phyloP scores from a whole-genome alignment of 2,797 vertebrate genomes.

The Falco concolor region DNA sequence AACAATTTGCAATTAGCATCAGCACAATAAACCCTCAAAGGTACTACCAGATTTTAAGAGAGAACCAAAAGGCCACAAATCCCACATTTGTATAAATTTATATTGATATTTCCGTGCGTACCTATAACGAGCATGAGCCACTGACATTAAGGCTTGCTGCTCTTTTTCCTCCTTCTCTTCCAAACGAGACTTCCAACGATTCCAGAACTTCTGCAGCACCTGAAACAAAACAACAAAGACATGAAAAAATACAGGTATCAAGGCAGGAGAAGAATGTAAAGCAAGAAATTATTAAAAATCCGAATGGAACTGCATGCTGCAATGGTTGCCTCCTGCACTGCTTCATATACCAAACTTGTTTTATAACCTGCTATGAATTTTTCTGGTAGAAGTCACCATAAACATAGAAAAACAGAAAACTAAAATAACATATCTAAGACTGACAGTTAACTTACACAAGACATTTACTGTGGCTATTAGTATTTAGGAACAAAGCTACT shows the following conservation, averaged over 20 bases:
- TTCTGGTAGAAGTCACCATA: not conserved
- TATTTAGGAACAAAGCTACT: not conserved
- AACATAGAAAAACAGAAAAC: not conserved
- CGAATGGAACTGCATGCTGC: not conserved
- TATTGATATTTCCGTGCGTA: not conserved
- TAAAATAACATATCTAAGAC: not conserved
- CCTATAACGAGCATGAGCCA: conserved; percentile 77
- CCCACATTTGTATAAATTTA: not conserved
- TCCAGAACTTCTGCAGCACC: conserved; percentile 81
- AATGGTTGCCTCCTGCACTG: not conserved
- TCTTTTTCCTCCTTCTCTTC: conserved; percentile 81
- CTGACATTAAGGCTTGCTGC: conserved; percentile 55
- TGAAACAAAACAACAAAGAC: conserved; percentile 42
- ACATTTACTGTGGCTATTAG: not conserved
- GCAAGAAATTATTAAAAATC: not conserved
- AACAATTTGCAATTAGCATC: not conserved
- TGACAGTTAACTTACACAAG: not conserved
- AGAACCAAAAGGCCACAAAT: not conserved
- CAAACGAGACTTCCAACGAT: conserved; percentile 74
- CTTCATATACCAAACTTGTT: not conserved
- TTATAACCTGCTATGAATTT: not conserved
- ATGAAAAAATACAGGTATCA: not conserved
- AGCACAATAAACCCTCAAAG: not conserved
- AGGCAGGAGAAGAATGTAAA: not conserved
- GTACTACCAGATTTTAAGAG: not conserved